These are phyloP conservation scores for Drosophila niveifrons DNA, from an alignment of 2,888 invertebrate species.

Conservation along the genomic window DNA sequence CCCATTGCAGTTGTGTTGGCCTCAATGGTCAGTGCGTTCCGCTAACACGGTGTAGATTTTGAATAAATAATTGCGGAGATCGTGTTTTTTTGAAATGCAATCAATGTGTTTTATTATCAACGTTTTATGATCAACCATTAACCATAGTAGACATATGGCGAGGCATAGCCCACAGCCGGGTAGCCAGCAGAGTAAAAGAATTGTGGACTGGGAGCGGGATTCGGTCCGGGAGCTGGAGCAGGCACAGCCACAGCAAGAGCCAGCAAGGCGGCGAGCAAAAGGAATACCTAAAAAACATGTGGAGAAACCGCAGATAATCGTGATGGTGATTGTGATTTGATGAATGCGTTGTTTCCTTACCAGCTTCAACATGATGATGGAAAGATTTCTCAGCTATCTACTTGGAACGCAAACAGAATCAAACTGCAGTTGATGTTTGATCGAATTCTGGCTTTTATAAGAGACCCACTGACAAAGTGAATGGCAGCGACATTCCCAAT, in stretches of 20 bases:
- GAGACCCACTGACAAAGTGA: not conserved
- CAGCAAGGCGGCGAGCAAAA: slow-evolving; percentile 59
- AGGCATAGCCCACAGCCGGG: slow-evolving; percentile 63
- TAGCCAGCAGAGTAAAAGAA: slow-evolving; percentile 66
- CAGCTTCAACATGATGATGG: slow-evolving; percentile 64
- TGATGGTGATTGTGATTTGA: not conserved
- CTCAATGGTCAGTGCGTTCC: slow-evolving; percentile 7
- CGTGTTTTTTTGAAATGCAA: not conserved
- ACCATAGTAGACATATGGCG: slow-evolving; percentile 75
- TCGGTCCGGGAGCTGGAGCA: slow-evolving; percentile 63
- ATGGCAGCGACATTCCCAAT: slow-evolving; percentile 13
- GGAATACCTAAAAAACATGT: slow-evolving; percentile 42
- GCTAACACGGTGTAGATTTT: not conserved
- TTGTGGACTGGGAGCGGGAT: slow-evolving; percentile 72
- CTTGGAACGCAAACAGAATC: slow-evolving; percentile 41
- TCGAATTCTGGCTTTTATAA: slow-evolving; percentile 58
- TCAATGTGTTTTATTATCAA: slow-evolving; percentile 29
- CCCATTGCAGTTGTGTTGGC: slow-evolving; percentile 6
- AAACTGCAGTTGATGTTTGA: slow-evolving; percentile 53
- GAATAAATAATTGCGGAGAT: not conserved
- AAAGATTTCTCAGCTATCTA: slow-evolving; percentile 20
- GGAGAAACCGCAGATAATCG: not conserved
- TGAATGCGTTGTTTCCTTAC: slow-evolving; percentile 28
- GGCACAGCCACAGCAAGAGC: slow-evolving; percentile 64
- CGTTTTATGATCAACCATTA: slow-evolving; percentile 26